These are phyloP conservation scores for Hanleya hanleyi DNA, from an alignment of 2,888 invertebrate species.

Conservation along the genomic window DNA sequence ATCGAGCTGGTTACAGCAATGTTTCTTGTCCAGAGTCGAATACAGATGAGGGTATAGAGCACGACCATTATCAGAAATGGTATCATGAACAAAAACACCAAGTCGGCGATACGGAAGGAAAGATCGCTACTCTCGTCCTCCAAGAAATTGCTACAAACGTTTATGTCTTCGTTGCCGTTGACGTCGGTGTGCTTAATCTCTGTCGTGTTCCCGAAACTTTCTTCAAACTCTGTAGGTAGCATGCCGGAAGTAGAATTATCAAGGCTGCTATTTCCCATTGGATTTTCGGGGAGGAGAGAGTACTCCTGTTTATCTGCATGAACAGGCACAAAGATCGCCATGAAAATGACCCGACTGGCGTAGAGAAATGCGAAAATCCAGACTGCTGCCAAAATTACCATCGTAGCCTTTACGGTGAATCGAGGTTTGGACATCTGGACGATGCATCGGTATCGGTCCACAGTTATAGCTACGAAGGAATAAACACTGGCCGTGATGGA, in stretches of 20 bases:
- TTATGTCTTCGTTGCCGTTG: too few relatives aligned
- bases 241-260: neutral
- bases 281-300: neutral
- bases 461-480: neutral
- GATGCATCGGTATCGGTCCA: neutral
- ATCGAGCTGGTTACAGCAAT: neutral
- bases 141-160: neutral
- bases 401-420: neutral
- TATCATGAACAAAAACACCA: neutral
- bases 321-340: neutral
- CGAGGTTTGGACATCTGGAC: neutral
- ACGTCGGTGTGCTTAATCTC: too few relatives aligned
- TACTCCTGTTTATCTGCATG: neutral
- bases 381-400: neutral
- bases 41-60: neutral
- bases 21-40: neutral
- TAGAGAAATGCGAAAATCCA: neutral
- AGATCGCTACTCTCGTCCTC: neutral
- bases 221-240: neutral
- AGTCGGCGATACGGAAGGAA: neutral
- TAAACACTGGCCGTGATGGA: neutral
- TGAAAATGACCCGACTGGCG: neutral
- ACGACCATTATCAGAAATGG: neutral
- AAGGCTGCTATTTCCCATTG: neutral
- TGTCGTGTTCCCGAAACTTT: too few relatives aligned